Evolutionary conservation across 2,888 invertebrate genomes (phyloP).

Genomic region (Lacanobia wlatinum): DNA sequence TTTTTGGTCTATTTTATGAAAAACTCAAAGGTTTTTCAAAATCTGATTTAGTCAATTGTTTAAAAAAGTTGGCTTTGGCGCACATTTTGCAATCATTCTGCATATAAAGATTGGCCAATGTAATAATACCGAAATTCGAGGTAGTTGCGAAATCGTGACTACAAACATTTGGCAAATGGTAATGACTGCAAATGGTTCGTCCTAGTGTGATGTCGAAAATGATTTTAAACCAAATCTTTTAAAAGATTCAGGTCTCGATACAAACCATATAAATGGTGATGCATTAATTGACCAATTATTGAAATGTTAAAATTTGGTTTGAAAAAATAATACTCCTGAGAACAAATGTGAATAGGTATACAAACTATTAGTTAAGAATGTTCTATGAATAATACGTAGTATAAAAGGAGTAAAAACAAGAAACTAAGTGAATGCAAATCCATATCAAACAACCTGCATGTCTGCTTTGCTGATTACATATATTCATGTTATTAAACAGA

Average conservation of each 20-base stretch:
- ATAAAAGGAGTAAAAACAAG: not conserved
- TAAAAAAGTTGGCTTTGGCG: constrained; percentile 21
- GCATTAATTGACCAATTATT: not conserved
- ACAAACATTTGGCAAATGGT: constrained; percentile 62
- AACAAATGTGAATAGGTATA: not conserved
- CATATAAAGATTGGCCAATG: constrained; percentile 49
- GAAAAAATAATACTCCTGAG: not conserved
- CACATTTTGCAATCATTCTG: too few relatives aligned
- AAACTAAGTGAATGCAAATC: constrained; percentile 1
- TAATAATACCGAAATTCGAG: constrained; percentile 54
- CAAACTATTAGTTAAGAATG: too few relatives aligned
- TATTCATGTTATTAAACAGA: not conserved
- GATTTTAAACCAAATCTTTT: constrained; percentile 34
- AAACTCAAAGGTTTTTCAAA: not conserved
- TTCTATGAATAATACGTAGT: constrained; percentile 5
- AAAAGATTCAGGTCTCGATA: constrained; percentile 14
- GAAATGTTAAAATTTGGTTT: not conserved
- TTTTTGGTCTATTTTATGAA: not conserved
- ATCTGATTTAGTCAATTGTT: not conserved
- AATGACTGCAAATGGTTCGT: constrained; percentile 58
- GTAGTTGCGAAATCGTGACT: constrained; percentile 60
- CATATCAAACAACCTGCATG: not conserved
- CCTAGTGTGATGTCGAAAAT: constrained; percentile 50
- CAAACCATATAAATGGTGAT: constrained; percentile 4
- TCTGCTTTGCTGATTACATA: constrained; percentile 1